These are phyloP conservation scores for Meloidogyne exigua DNA, from an alignment of 1,140 invertebrate species.

Conservation along the genomic window DNA sequence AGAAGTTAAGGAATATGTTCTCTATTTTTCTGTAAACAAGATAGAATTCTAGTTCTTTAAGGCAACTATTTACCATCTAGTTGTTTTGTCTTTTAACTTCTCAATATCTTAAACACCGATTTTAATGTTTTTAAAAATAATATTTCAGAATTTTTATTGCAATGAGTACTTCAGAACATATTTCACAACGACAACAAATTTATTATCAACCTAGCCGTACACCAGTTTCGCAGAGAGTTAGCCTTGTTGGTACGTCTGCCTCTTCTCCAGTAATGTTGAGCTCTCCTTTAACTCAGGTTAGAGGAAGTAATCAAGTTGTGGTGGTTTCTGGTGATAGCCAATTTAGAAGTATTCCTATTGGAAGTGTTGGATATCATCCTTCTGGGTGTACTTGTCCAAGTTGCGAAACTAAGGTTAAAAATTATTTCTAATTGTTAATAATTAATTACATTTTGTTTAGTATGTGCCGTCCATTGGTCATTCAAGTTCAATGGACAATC, in stretches of 20 bases:
- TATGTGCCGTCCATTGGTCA: slow-evolving; percentile 12
- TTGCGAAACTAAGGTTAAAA: slow-evolving; percentile 19
- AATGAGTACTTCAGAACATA: slow-evolving; percentile 20
- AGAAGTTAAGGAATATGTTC: neutral
- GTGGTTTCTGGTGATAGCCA: slow-evolving; percentile 12
- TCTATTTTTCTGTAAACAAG: too few relatives aligned
- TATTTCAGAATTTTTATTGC: neutral
- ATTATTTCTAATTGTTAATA: neutral
- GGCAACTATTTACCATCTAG: too few relatives aligned
- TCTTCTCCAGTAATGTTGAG: slow-evolving; percentile 8
- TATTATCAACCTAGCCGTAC: slow-evolving; percentile 14
- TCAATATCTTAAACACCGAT: too few relatives aligned
- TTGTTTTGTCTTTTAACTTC: too few relatives aligned
- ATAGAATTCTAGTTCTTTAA: too few relatives aligned
- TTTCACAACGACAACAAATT: slow-evolving; percentile 12
- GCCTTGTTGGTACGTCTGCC: neutral
- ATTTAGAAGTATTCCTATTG: slow-evolving; percentile 1
- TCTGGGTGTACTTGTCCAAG: slow-evolving; percentile 14
- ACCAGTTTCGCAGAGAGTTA: neutral
- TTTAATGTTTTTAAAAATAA: too few relatives aligned
- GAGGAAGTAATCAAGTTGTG: slow-evolving; percentile 15
- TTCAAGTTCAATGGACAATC: neutral
- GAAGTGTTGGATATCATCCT: slow-evolving; percentile 20
- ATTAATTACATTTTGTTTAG: too few relatives aligned
- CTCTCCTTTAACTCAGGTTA: neutral